Percentiles rank a stretch among this genome's conserved stretches.
Conservation (phyloP, 2,888 invertebrate genomes). For the Hyalella azteca region DNA sequence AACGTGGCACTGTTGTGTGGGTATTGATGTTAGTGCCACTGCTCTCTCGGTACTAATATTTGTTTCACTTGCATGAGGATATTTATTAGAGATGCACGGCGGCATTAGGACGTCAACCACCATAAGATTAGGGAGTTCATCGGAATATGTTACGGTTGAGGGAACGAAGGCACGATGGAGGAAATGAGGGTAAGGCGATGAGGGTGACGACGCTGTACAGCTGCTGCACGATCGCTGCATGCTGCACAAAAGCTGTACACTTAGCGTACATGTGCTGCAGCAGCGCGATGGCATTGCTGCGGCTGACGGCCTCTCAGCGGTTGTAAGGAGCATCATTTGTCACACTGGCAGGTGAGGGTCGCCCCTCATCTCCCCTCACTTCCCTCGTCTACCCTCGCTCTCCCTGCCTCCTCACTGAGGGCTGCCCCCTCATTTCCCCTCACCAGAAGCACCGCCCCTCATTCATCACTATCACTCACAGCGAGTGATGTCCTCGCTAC, state of each 20-base stretch:
- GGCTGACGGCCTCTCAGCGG: not conserved
- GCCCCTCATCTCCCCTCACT: not conserved
- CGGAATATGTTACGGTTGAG: too few relatives aligned
- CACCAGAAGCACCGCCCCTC: not conserved
- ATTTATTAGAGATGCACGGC: too few relatives aligned
- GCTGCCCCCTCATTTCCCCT: conserved; percentile 3
- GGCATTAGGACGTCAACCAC: too few relatives aligned
- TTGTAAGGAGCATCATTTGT: conserved; percentile 27
- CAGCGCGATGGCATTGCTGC: not conserved
- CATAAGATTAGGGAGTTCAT: too few relatives aligned
- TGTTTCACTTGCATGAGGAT: too few relatives aligned
- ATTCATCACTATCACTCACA: not conserved
- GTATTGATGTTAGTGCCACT: too few relatives aligned
- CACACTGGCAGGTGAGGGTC: conserved; percentile 12
- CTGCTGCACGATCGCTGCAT: not conserved
- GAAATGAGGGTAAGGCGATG: not conserved
- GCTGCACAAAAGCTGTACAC: not conserved
- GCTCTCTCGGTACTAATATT: too few relatives aligned
- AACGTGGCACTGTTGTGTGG: too few relatives aligned
- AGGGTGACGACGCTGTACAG: not conserved
- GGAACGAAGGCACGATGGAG: not conserved
- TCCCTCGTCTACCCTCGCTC: not conserved
- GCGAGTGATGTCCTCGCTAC: not conserved
- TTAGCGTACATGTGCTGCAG: not conserved
- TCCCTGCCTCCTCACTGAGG: not conserved